phyloP scores from a whole-genome alignment of 2,888 invertebrate species.

The Hypomecis punctinalis region DNA sequence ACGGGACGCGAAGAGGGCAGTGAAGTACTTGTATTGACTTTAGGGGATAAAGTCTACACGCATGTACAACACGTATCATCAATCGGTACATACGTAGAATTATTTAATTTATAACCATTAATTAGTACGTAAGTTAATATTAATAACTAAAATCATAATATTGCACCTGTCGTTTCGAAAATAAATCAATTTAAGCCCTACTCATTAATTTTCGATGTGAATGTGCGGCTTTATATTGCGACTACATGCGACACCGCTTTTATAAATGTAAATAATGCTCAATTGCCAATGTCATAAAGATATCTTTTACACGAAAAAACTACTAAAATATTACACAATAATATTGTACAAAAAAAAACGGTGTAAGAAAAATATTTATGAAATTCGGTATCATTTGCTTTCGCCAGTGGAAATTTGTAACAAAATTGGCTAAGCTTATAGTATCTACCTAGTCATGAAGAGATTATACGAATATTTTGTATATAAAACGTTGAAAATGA shows the following conservation, averaged over 20 bases:
- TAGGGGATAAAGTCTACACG: constrained; percentile 80
- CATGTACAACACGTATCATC: constrained; percentile 70
- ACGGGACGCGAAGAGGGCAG: constrained; percentile 55
- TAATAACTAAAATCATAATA: constrained; percentile 54
- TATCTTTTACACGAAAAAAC: constrained; percentile 27
- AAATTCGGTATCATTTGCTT: constrained; percentile 51
- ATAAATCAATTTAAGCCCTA: constrained; percentile 31
- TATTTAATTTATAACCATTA: constrained; percentile 74
- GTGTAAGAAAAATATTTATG: constrained; percentile 45
- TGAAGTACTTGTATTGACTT: constrained; percentile 82
- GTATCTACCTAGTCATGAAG: constrained; percentile 72
- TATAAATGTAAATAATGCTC: constrained; percentile 68
- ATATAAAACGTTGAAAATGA: constrained; percentile 74
- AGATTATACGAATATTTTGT: constrained; percentile 78
- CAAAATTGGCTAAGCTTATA: constrained; percentile 68
- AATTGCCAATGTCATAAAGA: constrained; percentile 50
- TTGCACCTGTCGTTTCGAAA: constrained; percentile 43
- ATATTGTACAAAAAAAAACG: constrained; percentile 13
- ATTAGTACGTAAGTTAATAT: constrained; percentile 69
- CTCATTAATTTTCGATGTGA: constrained; percentile 51
- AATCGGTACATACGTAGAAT: constrained; percentile 67
- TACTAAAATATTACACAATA: constrained; percentile 9
- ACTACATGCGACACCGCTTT: constrained; percentile 64
- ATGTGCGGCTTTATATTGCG: constrained; percentile 69
- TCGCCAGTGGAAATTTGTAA: constrained; percentile 52